A percentile compares a stretch with the other conserved stretches of the same genome.
phyloP scores from a whole-genome alignment of 2,113 vertebrate species.

The Elephantulus edwardii region DNA sequence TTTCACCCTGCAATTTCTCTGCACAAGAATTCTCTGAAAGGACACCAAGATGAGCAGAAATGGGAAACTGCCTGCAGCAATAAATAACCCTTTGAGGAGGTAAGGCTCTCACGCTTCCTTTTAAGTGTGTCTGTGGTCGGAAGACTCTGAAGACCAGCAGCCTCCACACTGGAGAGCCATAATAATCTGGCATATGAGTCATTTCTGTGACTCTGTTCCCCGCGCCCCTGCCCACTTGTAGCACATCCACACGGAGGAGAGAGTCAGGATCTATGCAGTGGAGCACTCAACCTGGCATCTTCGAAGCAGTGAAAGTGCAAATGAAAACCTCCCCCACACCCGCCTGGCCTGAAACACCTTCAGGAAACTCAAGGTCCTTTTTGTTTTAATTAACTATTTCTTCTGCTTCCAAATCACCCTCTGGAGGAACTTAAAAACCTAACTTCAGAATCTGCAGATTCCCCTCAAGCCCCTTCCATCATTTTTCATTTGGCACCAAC shows the following conservation, averaged over 20 bases:
- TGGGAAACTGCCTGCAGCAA: slow-evolving; percentile 10
- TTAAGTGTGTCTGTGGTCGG: not conserved
- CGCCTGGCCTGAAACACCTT: slow-evolving; percentile 35
- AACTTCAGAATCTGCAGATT: slow-evolving; percentile 36
- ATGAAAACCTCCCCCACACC: not conserved
- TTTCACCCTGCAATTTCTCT: not conserved
- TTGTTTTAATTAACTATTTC: slow-evolving; percentile 66
- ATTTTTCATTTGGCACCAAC: slow-evolving; percentile 40
- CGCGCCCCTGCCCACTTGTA: not conserved
- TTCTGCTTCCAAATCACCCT: slow-evolving; percentile 51
- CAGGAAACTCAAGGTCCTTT: slow-evolving; percentile 62
- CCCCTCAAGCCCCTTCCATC: slow-evolving; percentile 19
- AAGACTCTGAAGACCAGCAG: not conserved
- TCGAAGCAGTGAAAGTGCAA: not conserved
- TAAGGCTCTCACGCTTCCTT: not conserved
- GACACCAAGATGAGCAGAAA: not conserved
- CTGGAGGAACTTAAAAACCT: slow-evolving; percentile 58
- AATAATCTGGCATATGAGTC: not conserved
- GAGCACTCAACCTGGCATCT: not conserved
- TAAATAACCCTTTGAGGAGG: not conserved
- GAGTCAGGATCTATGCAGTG: not conserved
- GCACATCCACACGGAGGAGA: not conserved
- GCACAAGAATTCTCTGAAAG: slow-evolving; percentile 1
- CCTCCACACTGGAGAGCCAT: accelerated
- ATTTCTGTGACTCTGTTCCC: not conserved